Evolutionary conservation across 2,797 vertebrate genomes (phyloP).

Genomic region (Galaxias olidus): DNA sequence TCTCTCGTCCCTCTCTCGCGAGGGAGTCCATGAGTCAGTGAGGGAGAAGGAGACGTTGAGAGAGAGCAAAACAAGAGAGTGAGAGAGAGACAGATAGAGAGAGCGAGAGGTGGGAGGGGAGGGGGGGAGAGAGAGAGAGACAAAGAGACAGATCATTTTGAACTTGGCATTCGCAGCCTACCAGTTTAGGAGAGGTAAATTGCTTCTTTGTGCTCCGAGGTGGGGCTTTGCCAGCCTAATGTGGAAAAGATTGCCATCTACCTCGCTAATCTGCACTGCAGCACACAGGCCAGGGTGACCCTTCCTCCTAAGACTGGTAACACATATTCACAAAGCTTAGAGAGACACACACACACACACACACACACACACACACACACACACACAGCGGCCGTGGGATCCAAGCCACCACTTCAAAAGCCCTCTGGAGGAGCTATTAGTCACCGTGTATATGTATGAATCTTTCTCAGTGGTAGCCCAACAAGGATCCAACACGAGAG

Average conservation of each 20-base stretch:
- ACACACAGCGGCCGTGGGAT: neutral
- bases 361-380: neutral
- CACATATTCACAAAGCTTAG: neutral
- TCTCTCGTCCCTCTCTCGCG: conserved; percentile 33
- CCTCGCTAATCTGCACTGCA: conserved; percentile 49
- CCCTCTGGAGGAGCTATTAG: neutral
- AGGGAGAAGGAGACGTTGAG: no score
- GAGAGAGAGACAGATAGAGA: neutral
- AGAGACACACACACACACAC: conserved; percentile 5
- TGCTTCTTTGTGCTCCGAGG: conserved; percentile 53
- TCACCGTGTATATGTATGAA: neutral
- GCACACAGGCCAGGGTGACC: conserved; percentile 61
- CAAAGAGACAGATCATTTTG: conserved; percentile 20
- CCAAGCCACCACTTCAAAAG: neutral
- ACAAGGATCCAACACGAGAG: no score
- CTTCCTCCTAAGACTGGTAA: conserved; percentile 23
- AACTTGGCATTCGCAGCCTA: conserved; percentile 46
- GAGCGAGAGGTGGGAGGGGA: no score
- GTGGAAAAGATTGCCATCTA: conserved; percentile 56
- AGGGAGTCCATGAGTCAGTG: no score
- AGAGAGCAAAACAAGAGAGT: no score
- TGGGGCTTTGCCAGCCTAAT: conserved; percentile 58
- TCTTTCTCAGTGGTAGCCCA: no score
- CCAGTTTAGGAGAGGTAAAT: conserved; percentile 56
- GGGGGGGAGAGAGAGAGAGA: neutral